Evolutionary conservation across 2,888 invertebrate genomes (phyloP).

Genomic region (Rhopalosiphum nymphaeae): DNA sequence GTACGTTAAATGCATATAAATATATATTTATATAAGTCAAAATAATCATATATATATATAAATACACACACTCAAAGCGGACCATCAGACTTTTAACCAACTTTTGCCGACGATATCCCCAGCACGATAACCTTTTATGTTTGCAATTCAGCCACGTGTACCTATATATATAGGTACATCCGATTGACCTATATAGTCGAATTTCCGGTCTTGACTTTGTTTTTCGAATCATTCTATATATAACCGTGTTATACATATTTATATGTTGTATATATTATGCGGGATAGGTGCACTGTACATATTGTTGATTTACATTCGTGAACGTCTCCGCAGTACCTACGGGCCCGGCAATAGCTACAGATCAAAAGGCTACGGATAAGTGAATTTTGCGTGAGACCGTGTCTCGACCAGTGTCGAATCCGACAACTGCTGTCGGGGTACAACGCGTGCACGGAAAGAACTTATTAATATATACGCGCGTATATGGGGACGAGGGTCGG

Average conservation of each 20-base stretch:
- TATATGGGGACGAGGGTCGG: not conserved
- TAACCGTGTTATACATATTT: not conserved
- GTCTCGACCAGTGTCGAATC: not conserved
- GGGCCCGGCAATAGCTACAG: not conserved
- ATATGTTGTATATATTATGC: not conserved
- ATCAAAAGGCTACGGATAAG: not conserved
- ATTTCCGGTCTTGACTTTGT: not conserved
- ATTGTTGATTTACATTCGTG: not conserved
- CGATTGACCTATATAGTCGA: not conserved
- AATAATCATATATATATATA: not conserved
- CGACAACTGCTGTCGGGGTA: not conserved
- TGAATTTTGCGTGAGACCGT: conserved; percentile 3
- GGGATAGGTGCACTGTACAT: not conserved
- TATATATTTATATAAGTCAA: not conserved
- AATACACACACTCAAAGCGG: not conserved
- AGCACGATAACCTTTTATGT: not conserved
- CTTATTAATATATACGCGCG: not conserved
- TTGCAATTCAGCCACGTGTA: not conserved
- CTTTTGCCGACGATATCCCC: not conserved
- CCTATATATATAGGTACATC: not conserved
- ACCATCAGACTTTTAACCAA: not conserved
- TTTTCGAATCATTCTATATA: not conserved
- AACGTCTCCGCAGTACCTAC: not conserved
- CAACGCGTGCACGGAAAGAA: not conserved
- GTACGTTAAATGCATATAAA: not conserved